Conservation (phyloP, 2,888 invertebrate genomes). For the Lissocephala sabroskyi region DNA sequence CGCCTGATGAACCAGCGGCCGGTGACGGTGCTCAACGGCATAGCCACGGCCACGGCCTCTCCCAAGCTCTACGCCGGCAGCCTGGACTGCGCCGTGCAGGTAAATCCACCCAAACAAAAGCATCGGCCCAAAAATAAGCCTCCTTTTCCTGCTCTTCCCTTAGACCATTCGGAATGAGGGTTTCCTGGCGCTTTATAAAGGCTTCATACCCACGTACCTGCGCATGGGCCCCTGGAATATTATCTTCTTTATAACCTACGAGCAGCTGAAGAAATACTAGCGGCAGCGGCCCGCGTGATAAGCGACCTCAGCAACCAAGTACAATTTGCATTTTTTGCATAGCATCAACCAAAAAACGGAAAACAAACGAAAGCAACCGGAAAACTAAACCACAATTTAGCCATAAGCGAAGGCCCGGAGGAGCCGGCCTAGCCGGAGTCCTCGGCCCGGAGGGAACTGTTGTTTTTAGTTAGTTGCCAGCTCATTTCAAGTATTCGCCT, state of each 20-base stretch:
- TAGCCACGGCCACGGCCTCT: conserved; percentile 67
- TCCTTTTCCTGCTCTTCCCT: background rate
- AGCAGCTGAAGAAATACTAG: conserved; percentile 86
- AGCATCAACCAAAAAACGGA: conserved; percentile 53
- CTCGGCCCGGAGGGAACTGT: too few species aligned
- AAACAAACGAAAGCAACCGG: conserved; percentile 14
- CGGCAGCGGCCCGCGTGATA: conserved; percentile 6
- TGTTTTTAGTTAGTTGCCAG: too few species aligned
- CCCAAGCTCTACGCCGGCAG: conserved; percentile 84
- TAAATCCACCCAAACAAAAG: conserved; percentile 65
- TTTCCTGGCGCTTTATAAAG: conserved; percentile 90
- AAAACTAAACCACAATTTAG: too few species aligned
- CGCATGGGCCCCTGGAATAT: conserved; percentile 98
- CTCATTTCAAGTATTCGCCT: too few species aligned
- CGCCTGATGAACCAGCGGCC: conserved; percentile 94
- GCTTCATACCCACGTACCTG: conserved; percentile 95
- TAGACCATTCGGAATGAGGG: conserved; percentile 92
- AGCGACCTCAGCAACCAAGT: conserved; percentile 21
- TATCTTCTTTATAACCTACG: conserved; percentile 95
- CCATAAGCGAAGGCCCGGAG: too few species aligned
- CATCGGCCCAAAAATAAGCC: background rate
- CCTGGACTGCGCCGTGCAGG: conserved; percentile 85
- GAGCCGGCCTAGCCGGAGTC: too few species aligned
- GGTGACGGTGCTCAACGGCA: conserved; percentile 72
- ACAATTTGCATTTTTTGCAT: conserved; percentile 29